Evolutionary conservation across 2,888 invertebrate genomes (phyloP).

Genomic region (Tiphia femorata): DNA sequence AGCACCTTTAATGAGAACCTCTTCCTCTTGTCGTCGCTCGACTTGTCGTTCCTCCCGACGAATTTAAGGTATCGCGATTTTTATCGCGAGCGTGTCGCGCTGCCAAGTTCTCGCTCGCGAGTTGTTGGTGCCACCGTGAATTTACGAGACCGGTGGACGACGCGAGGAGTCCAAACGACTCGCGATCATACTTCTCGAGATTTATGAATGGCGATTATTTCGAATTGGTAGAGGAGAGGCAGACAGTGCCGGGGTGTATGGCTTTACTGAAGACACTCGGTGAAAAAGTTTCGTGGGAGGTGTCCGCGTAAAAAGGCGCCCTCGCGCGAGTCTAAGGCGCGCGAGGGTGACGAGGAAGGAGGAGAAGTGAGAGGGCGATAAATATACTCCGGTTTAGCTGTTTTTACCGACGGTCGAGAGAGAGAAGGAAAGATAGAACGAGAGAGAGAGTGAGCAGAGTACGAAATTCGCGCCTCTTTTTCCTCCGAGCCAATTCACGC

Average conservation of each 20-base stretch:
- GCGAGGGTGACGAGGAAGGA: slow-evolving; percentile 13
- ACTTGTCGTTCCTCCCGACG: background rate
- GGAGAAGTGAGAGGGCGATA: slow-evolving; percentile 39
- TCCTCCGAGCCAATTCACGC: slow-evolving; percentile 11
- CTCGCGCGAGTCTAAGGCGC: background rate
- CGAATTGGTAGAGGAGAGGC: background rate
- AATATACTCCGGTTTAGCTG: slow-evolving; percentile 44
- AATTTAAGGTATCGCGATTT: background rate
- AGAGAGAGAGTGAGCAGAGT: too few relatives aligned
- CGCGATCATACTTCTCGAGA: slow-evolving; percentile 15
- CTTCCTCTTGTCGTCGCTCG: slow-evolving; percentile 10
- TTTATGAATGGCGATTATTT: slow-evolving; percentile 27
- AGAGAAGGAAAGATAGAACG: too few relatives aligned
- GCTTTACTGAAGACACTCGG: slow-evolving; percentile 7
- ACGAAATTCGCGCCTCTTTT: slow-evolving; percentile 36
- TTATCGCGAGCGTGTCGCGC: background rate
- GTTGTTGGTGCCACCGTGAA: background rate
- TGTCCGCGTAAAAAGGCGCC: slow-evolving; percentile 32
- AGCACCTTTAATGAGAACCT: slow-evolving; percentile 27
- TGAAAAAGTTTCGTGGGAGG: slow-evolving; percentile 45
- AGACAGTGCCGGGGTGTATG: background rate
- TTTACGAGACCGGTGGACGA: slow-evolving; percentile 19
- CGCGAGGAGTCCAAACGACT: slow-evolving; percentile 14
- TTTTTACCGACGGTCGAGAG: slow-evolving; percentile 47
- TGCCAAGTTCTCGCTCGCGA: slow-evolving; percentile 16